Percentiles rank a stretch among this genome's conserved stretches.
Conservation (phyloP, 2,113 vertebrate genomes). For the Polypterus senegalus region DNA sequence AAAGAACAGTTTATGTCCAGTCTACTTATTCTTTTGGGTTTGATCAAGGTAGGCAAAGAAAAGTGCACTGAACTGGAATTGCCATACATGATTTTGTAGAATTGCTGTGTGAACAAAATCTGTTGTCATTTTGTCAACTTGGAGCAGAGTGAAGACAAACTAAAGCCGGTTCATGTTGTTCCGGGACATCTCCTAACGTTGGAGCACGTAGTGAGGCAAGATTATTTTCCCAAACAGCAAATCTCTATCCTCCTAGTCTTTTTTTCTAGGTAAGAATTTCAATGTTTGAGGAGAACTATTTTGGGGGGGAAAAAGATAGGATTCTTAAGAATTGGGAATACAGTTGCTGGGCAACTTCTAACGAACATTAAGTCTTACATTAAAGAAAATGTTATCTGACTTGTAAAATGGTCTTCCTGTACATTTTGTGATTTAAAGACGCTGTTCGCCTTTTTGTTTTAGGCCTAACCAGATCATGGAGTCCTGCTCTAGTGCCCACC, state of each 20-base stretch:
- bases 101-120: no score
- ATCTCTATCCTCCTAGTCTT: slow-evolving; percentile 71
- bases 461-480: slow-evolving; percentile 74
- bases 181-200: slow-evolving; percentile 75
- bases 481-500: slow-evolving; percentile 52
- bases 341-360: background rate
- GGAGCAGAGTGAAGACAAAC: slow-evolving; percentile 81
- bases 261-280: slow-evolving; percentile 76
- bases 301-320: background rate
- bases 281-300: slow-evolving; percentile 31
- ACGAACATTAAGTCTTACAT: no score
- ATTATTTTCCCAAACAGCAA: slow-evolving; percentile 80
- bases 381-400: no score
- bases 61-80: background rate
- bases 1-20: slow-evolving; percentile 69
- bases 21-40: slow-evolving; percentile 75
- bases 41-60: slow-evolving; percentile 68
- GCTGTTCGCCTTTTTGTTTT: slow-evolving; percentile 15
- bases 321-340: background rate
- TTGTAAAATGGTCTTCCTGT: slow-evolving; percentile 25
- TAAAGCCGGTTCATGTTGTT: slow-evolving; percentile 69
- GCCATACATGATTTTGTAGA: no score
- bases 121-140: background rate
- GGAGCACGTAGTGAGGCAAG: slow-evolving; percentile 80
- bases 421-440: slow-evolving; percentile 1